Evolutionary conservation across 2,113 vertebrate genomes (phyloP).

Genomic region (human): DNA sequence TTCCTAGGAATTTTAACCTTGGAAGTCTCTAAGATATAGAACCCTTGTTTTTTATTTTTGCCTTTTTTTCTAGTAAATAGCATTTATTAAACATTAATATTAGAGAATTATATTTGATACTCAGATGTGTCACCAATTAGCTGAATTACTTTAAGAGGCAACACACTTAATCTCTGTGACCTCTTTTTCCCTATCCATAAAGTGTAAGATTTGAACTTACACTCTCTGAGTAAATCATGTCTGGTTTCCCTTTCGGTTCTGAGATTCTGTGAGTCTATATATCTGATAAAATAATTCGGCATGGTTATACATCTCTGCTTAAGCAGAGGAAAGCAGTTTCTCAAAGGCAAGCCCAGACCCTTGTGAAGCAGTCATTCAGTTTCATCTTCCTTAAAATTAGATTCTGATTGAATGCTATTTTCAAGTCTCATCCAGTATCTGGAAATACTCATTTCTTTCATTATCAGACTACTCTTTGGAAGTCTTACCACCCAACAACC

Average conservation of each 20-base stretch:
- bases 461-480: neutral
- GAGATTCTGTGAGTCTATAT: constrained; percentile 48
- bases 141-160: constrained; percentile 8
- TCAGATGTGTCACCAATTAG: neutral
- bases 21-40: neutral
- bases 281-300: constrained; percentile 46
- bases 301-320: constrained; percentile 46
- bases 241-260: neutral
- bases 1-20: constrained; percentile 25
- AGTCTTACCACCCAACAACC: neutral
- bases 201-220: neutral
- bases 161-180: neutral
- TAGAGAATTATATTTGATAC: neutral
- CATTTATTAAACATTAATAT: constrained; percentile 28
- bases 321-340: constrained; percentile 44
- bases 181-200: neutral
- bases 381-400: constrained; percentile 59
- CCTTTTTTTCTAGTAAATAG: neutral
- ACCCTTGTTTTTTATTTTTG: neutral
- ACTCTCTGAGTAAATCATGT: neutral
- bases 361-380: neutral
- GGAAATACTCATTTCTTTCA: constrained; percentile 14
- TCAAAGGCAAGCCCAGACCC: constrained; percentile 1
- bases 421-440: constrained; percentile 30
- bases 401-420: constrained; percentile 60